A percentile compares a stretch with the other conserved stretches of the same genome.
phyloP scores from a whole-genome alignment of 2,888 invertebrate genomes.

The Campopleginae sp. region DNA sequence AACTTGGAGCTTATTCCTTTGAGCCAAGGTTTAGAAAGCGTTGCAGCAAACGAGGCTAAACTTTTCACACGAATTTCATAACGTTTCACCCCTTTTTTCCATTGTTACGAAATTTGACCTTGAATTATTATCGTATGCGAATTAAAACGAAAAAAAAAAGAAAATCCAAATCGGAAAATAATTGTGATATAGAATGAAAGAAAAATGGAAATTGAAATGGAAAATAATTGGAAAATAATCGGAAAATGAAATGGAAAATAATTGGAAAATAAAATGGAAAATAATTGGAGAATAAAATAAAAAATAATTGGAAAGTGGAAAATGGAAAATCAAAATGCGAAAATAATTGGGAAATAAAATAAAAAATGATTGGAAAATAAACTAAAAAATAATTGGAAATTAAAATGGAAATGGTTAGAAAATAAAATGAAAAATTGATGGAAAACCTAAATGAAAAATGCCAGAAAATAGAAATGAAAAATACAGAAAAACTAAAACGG shows the following conservation, averaged over 20 bases:
- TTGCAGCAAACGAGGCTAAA: background rate
- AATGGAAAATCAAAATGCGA: background rate
- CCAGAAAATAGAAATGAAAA: too few relatives aligned
- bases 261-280: too few relatives aligned
- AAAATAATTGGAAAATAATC: too few relatives aligned
- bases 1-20: constrained; percentile 24
- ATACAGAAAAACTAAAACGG: too few relatives aligned
- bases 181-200: background rate
- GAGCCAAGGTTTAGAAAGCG: background rate
- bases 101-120: background rate
- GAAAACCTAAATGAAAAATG: too few relatives aligned
- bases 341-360: background rate
- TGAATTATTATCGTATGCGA: too few relatives aligned
- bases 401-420: background rate
- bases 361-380: background rate
- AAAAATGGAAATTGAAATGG: background rate
- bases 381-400: background rate
- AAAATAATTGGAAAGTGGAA: background rate
- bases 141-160: too few relatives aligned
- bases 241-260: background rate
- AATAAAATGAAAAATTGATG: too few relatives aligned
- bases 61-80: background rate
- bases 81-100: background rate
- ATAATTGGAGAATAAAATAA: background rate
- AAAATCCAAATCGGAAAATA: too few relatives aligned